Evolutionary conservation across 2,797 vertebrate genomes (phyloP).

Genomic region (Chaenodraco wilsoni): DNA sequence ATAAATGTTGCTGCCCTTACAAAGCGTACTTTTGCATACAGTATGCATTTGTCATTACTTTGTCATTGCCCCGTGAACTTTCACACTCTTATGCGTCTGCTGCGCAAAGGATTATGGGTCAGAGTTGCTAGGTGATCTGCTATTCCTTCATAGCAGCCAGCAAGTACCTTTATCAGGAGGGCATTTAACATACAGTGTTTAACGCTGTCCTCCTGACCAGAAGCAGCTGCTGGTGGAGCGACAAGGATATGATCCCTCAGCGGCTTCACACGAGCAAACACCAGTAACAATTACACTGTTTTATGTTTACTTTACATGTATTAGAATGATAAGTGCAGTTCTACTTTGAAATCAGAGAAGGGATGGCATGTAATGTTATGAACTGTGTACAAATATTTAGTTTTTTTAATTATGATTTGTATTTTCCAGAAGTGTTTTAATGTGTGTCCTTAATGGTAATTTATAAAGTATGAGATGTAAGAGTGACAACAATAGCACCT

Average conservation of each 20-base stretch:
- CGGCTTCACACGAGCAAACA: background rate
- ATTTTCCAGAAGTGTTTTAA: no score
- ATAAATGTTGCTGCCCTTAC: no score
- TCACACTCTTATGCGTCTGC: no score
- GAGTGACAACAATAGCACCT: background rate
- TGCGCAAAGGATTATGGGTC: no score
- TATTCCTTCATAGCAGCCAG: background rate
- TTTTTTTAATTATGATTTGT: background rate
- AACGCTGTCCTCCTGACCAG: background rate
- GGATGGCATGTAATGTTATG: background rate
- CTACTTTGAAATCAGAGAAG: background rate
- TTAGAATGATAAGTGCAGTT: background rate
- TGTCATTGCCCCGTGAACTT: no score
- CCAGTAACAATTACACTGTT: no score
- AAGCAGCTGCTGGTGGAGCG: background rate
- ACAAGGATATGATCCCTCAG: background rate
- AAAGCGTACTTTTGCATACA: no score
- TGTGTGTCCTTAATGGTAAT: no score
- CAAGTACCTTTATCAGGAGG: background rate
- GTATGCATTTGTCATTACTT: no score
- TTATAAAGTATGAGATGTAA: background rate
- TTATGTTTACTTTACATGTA: background rate
- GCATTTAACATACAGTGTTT: background rate
- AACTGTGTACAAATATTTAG: background rate
- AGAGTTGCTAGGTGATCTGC: no score